A percentile compares a stretch with the other conserved stretches of the same genome.
Evolutionary conservation across 1,140 invertebrate genomes (phyloP).

Genomic region (Drosophila busckii): DNA sequence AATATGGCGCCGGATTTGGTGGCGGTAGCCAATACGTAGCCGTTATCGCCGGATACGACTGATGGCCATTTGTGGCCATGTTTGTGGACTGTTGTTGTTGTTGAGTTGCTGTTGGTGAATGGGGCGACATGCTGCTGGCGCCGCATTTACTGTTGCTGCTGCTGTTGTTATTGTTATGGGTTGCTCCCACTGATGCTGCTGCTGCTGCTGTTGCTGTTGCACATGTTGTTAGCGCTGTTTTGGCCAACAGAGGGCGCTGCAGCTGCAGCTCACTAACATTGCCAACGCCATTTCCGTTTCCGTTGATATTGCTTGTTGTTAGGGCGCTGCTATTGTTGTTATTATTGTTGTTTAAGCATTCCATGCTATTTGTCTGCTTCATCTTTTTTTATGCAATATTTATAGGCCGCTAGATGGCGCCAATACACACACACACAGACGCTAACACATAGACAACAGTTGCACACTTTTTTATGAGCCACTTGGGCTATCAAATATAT

Average conservation of each 20-base stretch:
- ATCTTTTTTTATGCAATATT: constrained; percentile 73
- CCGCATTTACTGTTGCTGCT: constrained; percentile 38
- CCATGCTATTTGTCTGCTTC: constrained; percentile 62
- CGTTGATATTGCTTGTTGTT: constrained; percentile 55
- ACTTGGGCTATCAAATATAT: constrained; percentile 51
- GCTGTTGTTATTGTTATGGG: constrained; percentile 19
- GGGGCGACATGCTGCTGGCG: constrained; percentile 38
- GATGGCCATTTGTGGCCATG: constrained; percentile 78
- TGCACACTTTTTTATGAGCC: constrained; percentile 52
- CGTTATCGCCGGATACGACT: constrained; percentile 86
- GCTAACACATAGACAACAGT: constrained; percentile 1
- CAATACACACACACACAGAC: constrained; percentile 24
- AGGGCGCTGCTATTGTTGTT: constrained; percentile 27
- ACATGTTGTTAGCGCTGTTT: constrained; percentile 41
- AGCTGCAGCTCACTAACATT: constrained; percentile 52
- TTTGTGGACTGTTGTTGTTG: constrained; percentile 56
- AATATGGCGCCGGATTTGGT: constrained; percentile 86
- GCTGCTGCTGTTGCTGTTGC: constrained; percentile 33
- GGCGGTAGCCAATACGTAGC: constrained; percentile 89
- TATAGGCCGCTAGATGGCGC: constrained; percentile 65
- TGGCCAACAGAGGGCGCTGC: constrained; percentile 43
- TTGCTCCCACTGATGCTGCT: constrained; percentile 17
- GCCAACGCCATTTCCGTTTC: constrained; percentile 67
- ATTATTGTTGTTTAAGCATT: constrained; percentile 58
- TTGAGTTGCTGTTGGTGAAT: constrained; percentile 41